A percentile compares a stretch with the other conserved stretches of the same genome.
Evolutionary conservation across 30 jellyfish, hydroid and myxozoan genomes (phyloP).

Genomic region (Pseudorhiza aurosa): DNA sequence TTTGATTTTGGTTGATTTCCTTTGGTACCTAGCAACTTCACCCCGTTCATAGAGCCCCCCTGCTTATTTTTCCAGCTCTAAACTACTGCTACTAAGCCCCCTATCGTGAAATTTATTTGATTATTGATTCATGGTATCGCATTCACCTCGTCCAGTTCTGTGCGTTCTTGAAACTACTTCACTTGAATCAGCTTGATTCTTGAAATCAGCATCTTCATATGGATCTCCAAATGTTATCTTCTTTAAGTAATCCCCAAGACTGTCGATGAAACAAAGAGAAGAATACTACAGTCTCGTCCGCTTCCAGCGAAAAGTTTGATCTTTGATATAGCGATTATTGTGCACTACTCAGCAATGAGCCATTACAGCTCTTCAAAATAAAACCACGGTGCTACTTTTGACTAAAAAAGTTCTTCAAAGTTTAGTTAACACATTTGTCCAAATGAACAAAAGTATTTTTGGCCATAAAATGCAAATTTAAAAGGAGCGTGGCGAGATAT

Average conservation of each 20-base stretch:
- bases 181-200: neutral
- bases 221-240: constrained; percentile 52
- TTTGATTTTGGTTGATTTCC: too few species aligned
- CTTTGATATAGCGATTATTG: neutral
- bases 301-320: too few species aligned
- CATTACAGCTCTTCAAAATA: neutral
- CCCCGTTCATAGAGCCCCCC: too few species aligned
- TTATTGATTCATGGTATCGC: neutral
- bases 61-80: too few species aligned
- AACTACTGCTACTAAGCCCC: neutral
- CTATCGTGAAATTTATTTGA: neutral
- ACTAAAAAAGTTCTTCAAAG: too few species aligned
- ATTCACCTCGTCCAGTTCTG: constrained; percentile 45
- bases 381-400: neutral
- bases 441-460: too few species aligned
- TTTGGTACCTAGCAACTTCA: too few species aligned
- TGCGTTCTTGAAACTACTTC: neutral
- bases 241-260: constrained; percentile 66
- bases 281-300: too few species aligned
- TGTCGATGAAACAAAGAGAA: neutral
- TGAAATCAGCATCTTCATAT: neutral
- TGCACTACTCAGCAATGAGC: neutral
- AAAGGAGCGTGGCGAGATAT: too few species aligned
- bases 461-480: too few species aligned
- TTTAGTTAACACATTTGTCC: too few species aligned